phyloP scores from a whole-genome alignment of 1,140 invertebrate species.

The Habropoda laboriosa region DNA sequence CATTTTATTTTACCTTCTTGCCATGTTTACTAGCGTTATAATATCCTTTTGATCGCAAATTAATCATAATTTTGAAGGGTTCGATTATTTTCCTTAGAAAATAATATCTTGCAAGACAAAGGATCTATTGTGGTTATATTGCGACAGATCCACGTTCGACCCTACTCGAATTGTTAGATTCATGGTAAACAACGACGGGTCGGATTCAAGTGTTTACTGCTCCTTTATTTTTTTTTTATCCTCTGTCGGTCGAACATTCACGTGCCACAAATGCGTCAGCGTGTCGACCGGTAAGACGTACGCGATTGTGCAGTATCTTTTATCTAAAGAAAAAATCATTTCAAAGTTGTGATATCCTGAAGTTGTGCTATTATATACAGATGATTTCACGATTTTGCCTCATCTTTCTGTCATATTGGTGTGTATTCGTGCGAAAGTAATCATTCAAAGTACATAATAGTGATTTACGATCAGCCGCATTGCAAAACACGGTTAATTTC shows the following conservation, averaged over 20 bases:
- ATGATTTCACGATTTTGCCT: neutral
- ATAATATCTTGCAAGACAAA: neutral
- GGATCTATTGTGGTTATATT: neutral
- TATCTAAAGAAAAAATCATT: neutral
- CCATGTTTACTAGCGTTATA: neutral
- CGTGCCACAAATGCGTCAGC: neutral
- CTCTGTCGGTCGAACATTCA: neutral
- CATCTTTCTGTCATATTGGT: neutral
- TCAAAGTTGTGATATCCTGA: too few species aligned
- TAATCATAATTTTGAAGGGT: neutral
- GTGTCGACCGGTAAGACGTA: neutral
- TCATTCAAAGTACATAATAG: neutral
- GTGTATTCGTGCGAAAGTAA: neutral
- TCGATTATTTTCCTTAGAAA: neutral
- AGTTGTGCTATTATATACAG: neutral
- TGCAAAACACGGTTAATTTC: neutral
- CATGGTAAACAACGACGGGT: neutral
- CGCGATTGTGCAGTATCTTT: neutral
- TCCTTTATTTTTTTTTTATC: neutral
- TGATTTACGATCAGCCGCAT: neutral
- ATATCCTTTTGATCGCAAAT: neutral
- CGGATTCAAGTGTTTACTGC: constrained; percentile 23
- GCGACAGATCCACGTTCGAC: neutral
- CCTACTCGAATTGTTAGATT: neutral
- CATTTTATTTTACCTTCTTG: constrained; percentile 29